Conservation (phyloP, 2,797 vertebrate species). For the Dendrocincla fuliginosa region DNA sequence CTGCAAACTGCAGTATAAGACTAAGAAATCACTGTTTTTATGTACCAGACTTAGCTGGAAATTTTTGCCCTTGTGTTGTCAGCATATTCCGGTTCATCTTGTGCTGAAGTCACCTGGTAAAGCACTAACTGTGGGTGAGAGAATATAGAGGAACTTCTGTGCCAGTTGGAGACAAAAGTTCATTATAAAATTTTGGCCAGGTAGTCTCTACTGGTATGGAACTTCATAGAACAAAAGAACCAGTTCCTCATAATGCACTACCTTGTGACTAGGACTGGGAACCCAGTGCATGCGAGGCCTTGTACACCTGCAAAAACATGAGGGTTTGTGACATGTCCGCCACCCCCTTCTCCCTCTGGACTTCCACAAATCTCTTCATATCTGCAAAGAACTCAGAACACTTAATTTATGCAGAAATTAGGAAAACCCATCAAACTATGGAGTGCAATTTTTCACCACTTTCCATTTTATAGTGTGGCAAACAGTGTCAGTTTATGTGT, state of each 20-base stretch:
- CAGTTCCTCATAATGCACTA: neutral
- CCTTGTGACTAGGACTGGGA: neutral
- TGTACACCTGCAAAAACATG: neutral
- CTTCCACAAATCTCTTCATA: neutral
- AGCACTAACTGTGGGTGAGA: neutral
- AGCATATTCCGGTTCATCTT: neutral
- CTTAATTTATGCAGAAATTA: neutral
- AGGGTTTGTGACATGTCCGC: neutral
- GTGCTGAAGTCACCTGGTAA: neutral
- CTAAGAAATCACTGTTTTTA: neutral
- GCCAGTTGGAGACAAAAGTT: neutral
- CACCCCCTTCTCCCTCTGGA: neutral
- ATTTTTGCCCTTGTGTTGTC: neutral
- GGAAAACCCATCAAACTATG: neutral
- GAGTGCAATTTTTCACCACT: neutral
- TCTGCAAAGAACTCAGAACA: neutral
- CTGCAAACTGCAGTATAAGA: neutral
- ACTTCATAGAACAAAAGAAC: neutral
- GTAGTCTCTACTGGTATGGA: neutral
- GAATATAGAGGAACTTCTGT: neutral
- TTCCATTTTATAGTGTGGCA: neutral
- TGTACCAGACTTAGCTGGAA: neutral
- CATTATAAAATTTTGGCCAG: neutral
- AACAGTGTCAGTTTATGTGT: neutral
- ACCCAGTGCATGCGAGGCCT: neutral